phyloP scores from a whole-genome alignment of 1,140 invertebrate genomes.

The Drosophila repleta region DNA sequence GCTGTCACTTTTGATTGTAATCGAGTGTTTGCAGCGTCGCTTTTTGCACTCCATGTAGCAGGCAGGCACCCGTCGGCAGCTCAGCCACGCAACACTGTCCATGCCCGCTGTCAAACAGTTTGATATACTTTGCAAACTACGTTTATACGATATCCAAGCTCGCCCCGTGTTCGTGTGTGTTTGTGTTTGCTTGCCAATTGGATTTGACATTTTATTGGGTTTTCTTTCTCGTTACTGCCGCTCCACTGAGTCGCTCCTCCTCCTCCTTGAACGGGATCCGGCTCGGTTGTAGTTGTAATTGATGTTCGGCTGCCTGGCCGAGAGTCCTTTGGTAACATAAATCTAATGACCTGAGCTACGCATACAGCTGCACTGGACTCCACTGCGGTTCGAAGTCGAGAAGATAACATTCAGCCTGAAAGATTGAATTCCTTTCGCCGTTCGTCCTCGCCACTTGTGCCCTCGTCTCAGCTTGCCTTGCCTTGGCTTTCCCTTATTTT shows the following conservation, averaged over 20 bases:
- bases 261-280: too few relatives aligned
- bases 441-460: too few relatives aligned
- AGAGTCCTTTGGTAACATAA: conserved; percentile 68
- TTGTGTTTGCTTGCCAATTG: conserved; percentile 73
- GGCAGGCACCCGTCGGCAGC: not conserved
- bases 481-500: not conserved
- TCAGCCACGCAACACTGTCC: not conserved
- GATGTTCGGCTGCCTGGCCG: conserved; percentile 60
- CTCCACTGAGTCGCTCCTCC: conserved; percentile 49
- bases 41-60: conserved; percentile 13
- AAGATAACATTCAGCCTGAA: conserved; percentile 20
- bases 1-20: conserved; percentile 81
- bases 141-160: conserved; percentile 35
- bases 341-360: conserved; percentile 54
- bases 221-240: conserved; percentile 79
- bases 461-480: not conserved
- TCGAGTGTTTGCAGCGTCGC: conserved; percentile 71
- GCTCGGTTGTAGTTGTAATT: conserved; percentile 58
- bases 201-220: conserved; percentile 82
- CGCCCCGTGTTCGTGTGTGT: conserved; percentile 11
- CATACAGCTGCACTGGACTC: conserved; percentile 14
- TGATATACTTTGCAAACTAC: conserved; percentile 74
- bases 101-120: conserved; percentile 62
- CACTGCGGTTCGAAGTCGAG: conserved; percentile 4
- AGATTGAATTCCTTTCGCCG: conserved; percentile 57